phyloP scores from a whole-genome alignment of 2,888 invertebrate species.

The Tenthredo livida region DNA sequence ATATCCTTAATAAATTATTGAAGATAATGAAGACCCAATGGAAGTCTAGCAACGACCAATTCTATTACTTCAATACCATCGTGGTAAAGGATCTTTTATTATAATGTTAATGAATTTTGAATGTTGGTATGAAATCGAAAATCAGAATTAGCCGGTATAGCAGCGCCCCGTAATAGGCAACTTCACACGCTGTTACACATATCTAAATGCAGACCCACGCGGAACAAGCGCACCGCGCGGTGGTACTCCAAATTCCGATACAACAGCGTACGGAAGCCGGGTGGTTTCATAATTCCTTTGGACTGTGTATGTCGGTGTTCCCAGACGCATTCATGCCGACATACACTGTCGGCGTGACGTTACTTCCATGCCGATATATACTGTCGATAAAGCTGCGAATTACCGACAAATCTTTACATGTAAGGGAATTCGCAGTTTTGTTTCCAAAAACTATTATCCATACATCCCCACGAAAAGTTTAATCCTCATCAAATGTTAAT shows the following conservation, averaged over 20 bases:
- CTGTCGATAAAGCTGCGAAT: too few relatives aligned
- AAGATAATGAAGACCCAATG: not conserved
- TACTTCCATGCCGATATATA: too few relatives aligned
- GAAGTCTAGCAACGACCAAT: not conserved
- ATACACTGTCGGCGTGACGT: too few relatives aligned
- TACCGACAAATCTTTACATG: too few relatives aligned
- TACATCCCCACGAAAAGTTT: too few relatives aligned
- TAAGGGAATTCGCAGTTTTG: too few relatives aligned
- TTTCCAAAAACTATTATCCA: too few relatives aligned
- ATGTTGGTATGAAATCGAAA: not conserved
- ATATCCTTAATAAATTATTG: not conserved
- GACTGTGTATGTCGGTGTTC: too few relatives aligned
- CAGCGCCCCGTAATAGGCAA: not conserved
- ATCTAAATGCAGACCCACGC: not conserved
- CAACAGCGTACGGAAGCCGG: too few relatives aligned
- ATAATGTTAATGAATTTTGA: not conserved
- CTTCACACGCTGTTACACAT: not conserved
- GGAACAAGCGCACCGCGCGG: slow-evolving; percentile 10
- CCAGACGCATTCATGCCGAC: too few relatives aligned
- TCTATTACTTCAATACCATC: not conserved
- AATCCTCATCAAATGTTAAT: too few relatives aligned
- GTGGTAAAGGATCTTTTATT: not conserved
- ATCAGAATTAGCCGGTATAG: not conserved
- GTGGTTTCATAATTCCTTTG: too few relatives aligned
- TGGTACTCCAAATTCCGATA: not conserved